Evolutionary conservation across 1,140 invertebrate species (phyloP).

Genomic region (Mya arenaria): DNA sequence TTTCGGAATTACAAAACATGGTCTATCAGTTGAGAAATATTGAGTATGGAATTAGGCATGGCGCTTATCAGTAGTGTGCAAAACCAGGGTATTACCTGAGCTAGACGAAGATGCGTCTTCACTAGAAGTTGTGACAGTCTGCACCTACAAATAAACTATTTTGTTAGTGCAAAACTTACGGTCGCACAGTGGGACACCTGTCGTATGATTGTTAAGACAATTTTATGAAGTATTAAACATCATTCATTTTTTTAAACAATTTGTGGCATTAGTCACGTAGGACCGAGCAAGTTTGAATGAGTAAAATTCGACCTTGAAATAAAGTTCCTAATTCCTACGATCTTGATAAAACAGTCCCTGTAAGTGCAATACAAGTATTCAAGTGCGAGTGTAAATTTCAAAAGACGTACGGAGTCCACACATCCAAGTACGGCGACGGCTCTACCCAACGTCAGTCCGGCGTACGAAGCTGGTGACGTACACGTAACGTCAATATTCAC

Average conservation of each 20-base stretch:
- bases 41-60: too few species aligned
- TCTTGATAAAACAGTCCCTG: not conserved
- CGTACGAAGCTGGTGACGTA: not conserved
- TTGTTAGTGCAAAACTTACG: too few species aligned
- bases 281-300: not conserved
- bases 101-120: too few species aligned
- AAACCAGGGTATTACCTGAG: too few species aligned
- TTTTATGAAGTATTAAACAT: not conserved
- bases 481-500: constrained; percentile 1
- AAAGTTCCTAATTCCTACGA: not conserved
- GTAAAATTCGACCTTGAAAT: not conserved
- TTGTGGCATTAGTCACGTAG: not conserved
- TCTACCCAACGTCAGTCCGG: not conserved
- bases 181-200: too few species aligned
- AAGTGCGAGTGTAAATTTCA: not conserved
- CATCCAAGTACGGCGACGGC: not conserved
- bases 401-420: not conserved
- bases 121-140: too few species aligned
- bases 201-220: too few species aligned
- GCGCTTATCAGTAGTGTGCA: too few species aligned
- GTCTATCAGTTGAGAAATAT: too few species aligned
- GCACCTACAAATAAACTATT: too few species aligned
- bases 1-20: too few species aligned
- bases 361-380: not conserved
- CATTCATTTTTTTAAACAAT: not conserved